These are phyloP conservation scores for Porites divaricata DNA, from an alignment of 92 coral and sea anemone species.

Conservation along the genomic window DNA sequence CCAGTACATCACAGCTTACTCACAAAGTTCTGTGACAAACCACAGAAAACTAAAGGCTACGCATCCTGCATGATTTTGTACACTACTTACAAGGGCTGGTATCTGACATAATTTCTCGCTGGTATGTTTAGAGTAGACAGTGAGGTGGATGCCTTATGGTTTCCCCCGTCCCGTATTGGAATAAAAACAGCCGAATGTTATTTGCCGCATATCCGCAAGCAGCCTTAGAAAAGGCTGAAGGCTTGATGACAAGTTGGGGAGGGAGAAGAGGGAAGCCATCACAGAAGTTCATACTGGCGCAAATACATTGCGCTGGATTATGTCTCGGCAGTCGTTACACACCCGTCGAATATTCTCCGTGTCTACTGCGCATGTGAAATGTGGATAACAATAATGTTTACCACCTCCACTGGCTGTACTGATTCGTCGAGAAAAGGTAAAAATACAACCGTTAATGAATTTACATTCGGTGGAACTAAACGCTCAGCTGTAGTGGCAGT, in stretches of 20 bases:
- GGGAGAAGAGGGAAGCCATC: conserved; percentile 67
- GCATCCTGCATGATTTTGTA: conserved; percentile 32
- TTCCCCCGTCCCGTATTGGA: conserved; percentile 31
- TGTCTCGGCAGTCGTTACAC: conserved; percentile 99
- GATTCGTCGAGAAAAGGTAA: conserved; percentile 87
- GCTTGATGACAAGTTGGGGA: conserved; percentile 56
- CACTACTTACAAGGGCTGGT: conserved; percentile 55
- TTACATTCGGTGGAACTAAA: too few species aligned
- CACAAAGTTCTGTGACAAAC: too few species aligned
- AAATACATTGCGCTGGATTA: conserved; percentile 99
- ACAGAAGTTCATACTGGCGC: conserved; percentile 99
- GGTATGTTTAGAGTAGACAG: conserved; percentile 23
- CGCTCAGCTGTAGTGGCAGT: too few species aligned
- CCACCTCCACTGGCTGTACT: conserved; percentile 99
- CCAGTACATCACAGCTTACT: conserved; percentile 14
- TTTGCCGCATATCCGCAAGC: conserved; percentile 37
- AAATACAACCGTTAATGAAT: not conserved
- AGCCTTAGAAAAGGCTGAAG: conserved; percentile 38
- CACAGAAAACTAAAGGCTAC: conserved; percentile 39
- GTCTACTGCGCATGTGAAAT: conserved; percentile 99
- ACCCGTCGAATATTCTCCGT: conserved; percentile 99
- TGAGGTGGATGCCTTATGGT: conserved; percentile 26
- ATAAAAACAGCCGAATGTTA: conserved; percentile 39
- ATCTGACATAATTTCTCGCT: conserved; percentile 11
- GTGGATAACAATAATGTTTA: conserved; percentile 99